Base-by-base conservation (phyloP, 2,888 invertebrate genomes). In the Euclidia mi region DNA sequence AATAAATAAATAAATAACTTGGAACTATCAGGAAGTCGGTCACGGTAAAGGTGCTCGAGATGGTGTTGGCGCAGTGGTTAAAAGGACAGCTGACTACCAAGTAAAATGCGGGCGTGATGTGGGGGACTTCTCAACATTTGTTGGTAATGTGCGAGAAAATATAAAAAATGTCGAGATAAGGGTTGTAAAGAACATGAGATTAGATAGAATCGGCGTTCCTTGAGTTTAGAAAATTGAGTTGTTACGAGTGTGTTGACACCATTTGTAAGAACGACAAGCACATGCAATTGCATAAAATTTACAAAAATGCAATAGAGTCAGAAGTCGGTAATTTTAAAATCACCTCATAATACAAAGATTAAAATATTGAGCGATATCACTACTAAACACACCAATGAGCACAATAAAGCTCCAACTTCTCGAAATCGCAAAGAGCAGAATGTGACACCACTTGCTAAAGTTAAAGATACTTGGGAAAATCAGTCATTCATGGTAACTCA, bases 1-100 rank as follows among this genome's bases (percentile, higher is more conserved):
- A n/a, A n/a, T n/a, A n/a, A n/a, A n/a, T n/a, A n/a, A n/a, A n/a
- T n/a, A n/a, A n/a, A n/a, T 49, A 4, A 52, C 58, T n/a, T 84
- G 82, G 81, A 74, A 77, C 44, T 84, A 76, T 53, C 67, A 60
- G 15, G 82, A 84, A 62, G 68, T 73, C 9, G 79, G 83, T 2
- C 83, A 85, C 58, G 81, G 80, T 3, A 84, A 85, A 59, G 82
- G 79, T 29, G 79, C 82, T 17, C 72, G 78, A 17, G 82, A 83
- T 64, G 82, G 81, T 2, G 53, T 84, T 45, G 84, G 81, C 12
- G 84, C 75, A 0, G 55, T 69, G 15, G 11, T 82, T 14, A 85
- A 83, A 53, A 59, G 79, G 52, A 64, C 71, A 3, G 84, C 78
- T 15, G 81, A 81, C 42, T 37, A 56, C 28, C 38, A 43, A 38